Conservation (phyloP, 2,797 vertebrate genomes). For the Megaceryle alcyon region DNA sequence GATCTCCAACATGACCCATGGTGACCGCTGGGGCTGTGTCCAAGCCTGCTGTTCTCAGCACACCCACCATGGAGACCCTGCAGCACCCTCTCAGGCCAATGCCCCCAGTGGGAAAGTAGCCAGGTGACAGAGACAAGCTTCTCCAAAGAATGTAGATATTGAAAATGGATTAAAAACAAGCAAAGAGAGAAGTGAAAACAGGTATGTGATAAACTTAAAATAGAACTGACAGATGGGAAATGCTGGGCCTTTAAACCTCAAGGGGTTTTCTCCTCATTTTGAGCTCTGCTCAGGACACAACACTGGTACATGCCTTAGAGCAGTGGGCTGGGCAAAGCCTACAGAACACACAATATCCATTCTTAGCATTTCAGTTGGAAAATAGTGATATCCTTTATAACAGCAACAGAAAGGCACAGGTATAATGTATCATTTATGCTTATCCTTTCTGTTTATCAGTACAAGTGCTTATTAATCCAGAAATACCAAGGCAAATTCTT, state of each 20-base stretch:
- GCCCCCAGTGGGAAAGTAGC: neutral
- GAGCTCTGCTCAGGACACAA: neutral
- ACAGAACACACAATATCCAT: neutral
- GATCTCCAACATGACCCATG: neutral
- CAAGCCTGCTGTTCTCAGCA: neutral
- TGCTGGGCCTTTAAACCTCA: neutral
- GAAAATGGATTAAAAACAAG: neutral
- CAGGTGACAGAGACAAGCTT: neutral
- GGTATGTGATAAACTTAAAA: neutral
- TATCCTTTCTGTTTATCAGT: neutral
- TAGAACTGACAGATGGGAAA: conserved; percentile 38
- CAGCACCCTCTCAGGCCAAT: accelerated
- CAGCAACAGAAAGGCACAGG: neutral
- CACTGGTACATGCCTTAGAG: neutral
- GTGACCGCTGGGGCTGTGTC: neutral
- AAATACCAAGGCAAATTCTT: neutral
- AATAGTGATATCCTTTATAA: neutral
- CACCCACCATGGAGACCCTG: neutral
- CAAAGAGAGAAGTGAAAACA: neutral
- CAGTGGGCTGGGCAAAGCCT: neutral
- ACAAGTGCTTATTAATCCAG: neutral
- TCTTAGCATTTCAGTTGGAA: conserved; percentile 19
- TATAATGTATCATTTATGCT: neutral
- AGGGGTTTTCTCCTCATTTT: neutral
- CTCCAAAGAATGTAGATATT: neutral